Percentiles rank a stretch among this genome's conserved stretches.
Conservation (phyloP, 1,140 invertebrate species). For the Whitmania pigra region DNA sequence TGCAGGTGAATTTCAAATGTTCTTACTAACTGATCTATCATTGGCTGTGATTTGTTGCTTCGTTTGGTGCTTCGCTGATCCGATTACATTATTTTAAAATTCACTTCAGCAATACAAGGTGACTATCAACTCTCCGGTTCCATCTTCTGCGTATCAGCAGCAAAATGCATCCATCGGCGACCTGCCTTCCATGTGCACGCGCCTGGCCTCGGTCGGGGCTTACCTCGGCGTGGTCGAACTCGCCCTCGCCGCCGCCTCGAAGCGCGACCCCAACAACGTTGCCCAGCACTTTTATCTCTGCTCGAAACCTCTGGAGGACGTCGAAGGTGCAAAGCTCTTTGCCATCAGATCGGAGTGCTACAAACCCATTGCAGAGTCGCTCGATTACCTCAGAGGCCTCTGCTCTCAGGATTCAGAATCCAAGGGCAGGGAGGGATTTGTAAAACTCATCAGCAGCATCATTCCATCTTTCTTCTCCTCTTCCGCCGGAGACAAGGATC, state of each 20-base stretch:
- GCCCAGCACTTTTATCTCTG: slow-evolving; percentile 77
- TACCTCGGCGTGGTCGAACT: slow-evolving; percentile 79
- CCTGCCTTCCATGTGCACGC: slow-evolving; percentile 59
- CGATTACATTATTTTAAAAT: too few species aligned
- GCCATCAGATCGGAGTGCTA: slow-evolving; percentile 57
- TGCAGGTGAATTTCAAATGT: too few species aligned
- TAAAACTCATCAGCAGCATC: background rate
- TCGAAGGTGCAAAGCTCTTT: slow-evolving; percentile 40
- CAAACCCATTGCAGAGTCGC: slow-evolving; percentile 64
- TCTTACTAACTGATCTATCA: too few species aligned
- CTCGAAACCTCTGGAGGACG: slow-evolving; percentile 63
- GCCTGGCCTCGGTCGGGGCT: slow-evolving; percentile 54
- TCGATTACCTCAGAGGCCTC: slow-evolving; percentile 53
- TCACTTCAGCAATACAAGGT: too few species aligned
- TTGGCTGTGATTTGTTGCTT: too few species aligned
- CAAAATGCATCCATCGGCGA: slow-evolving; percentile 62
- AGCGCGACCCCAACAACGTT: slow-evolving; percentile 72
- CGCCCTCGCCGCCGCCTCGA: slow-evolving; percentile 65
- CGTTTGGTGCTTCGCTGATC: too few species aligned
- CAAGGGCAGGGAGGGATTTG: background rate
- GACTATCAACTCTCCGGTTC: too few species aligned
- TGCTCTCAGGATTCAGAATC: too few species aligned
- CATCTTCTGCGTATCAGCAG: background rate
- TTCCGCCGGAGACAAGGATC: background rate
- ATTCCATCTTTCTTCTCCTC: background rate